phyloP scores from a whole-genome alignment of 1,140 invertebrate genomes.

The Pollicipes pollicipes region DNA sequence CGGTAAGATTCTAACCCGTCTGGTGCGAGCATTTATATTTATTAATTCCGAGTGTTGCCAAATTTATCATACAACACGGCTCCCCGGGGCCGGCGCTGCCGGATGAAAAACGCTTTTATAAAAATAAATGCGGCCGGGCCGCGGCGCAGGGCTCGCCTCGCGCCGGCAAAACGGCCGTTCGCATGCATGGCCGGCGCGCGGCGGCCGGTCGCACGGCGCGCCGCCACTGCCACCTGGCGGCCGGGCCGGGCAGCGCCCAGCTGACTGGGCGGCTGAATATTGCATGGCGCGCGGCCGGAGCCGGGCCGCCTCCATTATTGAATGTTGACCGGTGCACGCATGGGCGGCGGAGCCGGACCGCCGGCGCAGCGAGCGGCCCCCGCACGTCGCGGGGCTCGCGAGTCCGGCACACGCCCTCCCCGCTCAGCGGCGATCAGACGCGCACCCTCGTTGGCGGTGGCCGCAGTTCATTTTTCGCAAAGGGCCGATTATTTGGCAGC shows the following conservation, averaged over 20 bases:
- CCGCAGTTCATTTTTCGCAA: no score
- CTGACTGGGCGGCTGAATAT: neutral
- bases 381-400: no score
- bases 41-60: neutral
- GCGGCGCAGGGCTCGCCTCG: no score
- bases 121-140: neutral
- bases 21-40: neutral
- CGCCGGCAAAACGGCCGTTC: neutral
- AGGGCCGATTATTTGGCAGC: no score
- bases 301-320: neutral
- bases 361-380: no score
- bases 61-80: neutral
- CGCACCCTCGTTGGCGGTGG: no score
- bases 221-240: neutral
- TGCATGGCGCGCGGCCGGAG: neutral
- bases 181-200: neutral
- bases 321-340: slow-evolving; percentile 1
- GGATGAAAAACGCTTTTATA: slow-evolving; percentile 2
- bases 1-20: neutral
- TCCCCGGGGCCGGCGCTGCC: neutral
- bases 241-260: neutral
- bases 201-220: no score
- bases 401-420: no score
- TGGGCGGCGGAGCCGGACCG: neutral
- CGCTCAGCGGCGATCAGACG: no score